Percentiles rank a stretch among this genome's conserved stretches.
Conservation (phyloP, 2,888 invertebrate species). For the Eurytoma californica region DNA sequence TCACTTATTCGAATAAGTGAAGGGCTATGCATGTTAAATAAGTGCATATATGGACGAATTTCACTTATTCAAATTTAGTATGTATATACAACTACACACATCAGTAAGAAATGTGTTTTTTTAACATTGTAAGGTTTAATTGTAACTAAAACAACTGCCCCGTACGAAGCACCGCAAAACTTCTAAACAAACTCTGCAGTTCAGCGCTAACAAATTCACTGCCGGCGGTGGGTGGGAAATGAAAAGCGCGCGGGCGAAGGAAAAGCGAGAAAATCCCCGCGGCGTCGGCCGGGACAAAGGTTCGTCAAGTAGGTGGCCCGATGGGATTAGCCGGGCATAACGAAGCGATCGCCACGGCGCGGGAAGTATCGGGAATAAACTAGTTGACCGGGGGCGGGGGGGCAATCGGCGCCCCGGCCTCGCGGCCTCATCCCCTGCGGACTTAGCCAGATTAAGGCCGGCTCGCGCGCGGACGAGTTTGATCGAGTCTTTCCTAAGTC, state of each 20-base stretch:
- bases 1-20: too few species aligned
- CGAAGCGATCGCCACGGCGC: conserved; percentile 18
- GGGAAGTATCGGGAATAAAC: conserved; percentile 59
- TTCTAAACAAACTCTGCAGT: too few species aligned
- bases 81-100: too few species aligned
- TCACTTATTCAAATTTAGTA: too few species aligned
- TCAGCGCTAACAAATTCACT: too few species aligned
- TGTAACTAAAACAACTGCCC: too few species aligned
- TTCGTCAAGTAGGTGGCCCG: conserved; percentile 66
- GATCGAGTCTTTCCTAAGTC: conserved; percentile 73
- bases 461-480: conserved; percentile 68
- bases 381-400: conserved; percentile 50
- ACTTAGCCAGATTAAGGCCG: conserved; percentile 31
- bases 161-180: too few species aligned
- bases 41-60: too few species aligned
- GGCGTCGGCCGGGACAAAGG: conserved; percentile 57
- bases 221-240: too few species aligned
- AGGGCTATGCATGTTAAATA: too few species aligned
- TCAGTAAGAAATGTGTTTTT: too few species aligned
- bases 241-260: neutral
- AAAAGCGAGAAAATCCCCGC: conserved; percentile 40
- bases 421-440: conserved; percentile 48
- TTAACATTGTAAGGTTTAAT: too few species aligned
- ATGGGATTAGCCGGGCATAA: conserved; percentile 66
- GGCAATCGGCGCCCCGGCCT: neutral